Conservation (phyloP, 2,113 vertebrate species). For the Epinephelus cyanopodus region DNA sequence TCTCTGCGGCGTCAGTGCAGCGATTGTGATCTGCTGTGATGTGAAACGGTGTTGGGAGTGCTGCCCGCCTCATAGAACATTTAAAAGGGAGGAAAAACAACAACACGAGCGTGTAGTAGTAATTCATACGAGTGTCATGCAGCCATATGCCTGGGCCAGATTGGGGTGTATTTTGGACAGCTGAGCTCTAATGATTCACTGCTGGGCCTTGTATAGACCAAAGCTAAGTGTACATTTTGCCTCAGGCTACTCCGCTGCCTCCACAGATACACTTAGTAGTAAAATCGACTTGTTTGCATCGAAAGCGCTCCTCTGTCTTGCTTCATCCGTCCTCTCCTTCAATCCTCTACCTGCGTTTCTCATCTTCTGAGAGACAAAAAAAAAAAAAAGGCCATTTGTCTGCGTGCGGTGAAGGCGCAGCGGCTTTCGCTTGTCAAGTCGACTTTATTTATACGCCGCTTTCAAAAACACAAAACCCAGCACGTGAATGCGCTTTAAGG, state of each 20-base stretch:
- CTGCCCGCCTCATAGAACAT: constrained; percentile 36
- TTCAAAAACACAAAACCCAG: constrained; percentile 20
- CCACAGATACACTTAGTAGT: constrained; percentile 60
- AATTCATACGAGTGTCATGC: constrained; percentile 73
- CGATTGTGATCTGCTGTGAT: constrained; percentile 31
- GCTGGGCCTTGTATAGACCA: constrained; percentile 66
- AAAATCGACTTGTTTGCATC: constrained; percentile 48
- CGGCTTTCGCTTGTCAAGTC: constrained; percentile 23
- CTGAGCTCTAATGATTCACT: constrained; percentile 81
- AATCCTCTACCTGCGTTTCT: constrained; percentile 33
- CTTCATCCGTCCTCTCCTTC: constrained; percentile 10
- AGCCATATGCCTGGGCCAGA: constrained; percentile 77
- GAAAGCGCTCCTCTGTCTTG: constrained; percentile 31
- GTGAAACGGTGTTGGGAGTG: constrained; percentile 34
- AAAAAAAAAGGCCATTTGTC: neutral
- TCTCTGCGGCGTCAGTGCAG: neutral
- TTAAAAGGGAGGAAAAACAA: constrained; percentile 57
- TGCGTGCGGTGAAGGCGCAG: fast-evolving
- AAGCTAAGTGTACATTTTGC: constrained; percentile 75
- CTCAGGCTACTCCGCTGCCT: constrained; percentile 67
- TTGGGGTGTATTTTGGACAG: constrained; percentile 79
- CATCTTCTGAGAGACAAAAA: neutral
- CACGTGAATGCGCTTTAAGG: constrained; percentile 1
- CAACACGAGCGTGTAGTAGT: constrained; percentile 64
- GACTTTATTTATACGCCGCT: constrained; percentile 14